These are phyloP conservation scores for Eupsilia transversa DNA, from an alignment of 2,888 invertebrate species.

Conservation along the genomic window DNA sequence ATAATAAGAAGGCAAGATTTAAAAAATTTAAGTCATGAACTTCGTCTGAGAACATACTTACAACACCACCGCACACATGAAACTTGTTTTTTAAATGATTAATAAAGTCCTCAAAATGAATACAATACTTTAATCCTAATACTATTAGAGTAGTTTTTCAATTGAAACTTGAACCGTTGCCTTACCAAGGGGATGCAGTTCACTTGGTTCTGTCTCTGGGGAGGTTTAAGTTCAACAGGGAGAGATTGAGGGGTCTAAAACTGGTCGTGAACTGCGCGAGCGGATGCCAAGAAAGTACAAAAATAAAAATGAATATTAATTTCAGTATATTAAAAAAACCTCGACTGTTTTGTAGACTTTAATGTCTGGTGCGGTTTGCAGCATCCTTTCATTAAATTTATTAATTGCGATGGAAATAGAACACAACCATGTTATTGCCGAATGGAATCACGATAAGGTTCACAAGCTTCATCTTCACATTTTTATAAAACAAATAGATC, in stretches of 20 bases:
- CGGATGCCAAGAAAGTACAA: neutral
- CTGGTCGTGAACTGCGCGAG: no score
- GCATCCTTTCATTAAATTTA: slow-evolving; percentile 25
- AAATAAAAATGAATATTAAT: neutral
- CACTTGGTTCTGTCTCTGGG: slow-evolving; percentile 15
- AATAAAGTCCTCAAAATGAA: neutral
- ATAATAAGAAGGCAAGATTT: no score
- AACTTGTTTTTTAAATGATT: neutral
- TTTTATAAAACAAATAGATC: neutral
- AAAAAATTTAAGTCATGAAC: no score
- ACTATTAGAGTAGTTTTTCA: slow-evolving; percentile 8
- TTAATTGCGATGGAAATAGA: slow-evolving; percentile 28
- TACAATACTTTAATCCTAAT: slow-evolving; percentile 5
- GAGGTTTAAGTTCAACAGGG: slow-evolving; percentile 23
- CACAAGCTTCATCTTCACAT: no score
- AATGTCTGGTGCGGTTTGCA: slow-evolving; percentile 5
- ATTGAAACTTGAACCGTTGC: slow-evolving; percentile 29
- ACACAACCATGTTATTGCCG: neutral
- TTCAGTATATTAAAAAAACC: neutral
- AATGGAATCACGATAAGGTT: neutral
- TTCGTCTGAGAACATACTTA: neutral
- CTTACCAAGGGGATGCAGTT: neutral
- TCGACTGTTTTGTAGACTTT: neutral
- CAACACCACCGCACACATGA: neutral
- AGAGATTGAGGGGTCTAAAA: neutral